These are phyloP conservation scores for Amiota minor DNA, from an alignment of 2,888 invertebrate genomes.

Conservation along the genomic window DNA sequence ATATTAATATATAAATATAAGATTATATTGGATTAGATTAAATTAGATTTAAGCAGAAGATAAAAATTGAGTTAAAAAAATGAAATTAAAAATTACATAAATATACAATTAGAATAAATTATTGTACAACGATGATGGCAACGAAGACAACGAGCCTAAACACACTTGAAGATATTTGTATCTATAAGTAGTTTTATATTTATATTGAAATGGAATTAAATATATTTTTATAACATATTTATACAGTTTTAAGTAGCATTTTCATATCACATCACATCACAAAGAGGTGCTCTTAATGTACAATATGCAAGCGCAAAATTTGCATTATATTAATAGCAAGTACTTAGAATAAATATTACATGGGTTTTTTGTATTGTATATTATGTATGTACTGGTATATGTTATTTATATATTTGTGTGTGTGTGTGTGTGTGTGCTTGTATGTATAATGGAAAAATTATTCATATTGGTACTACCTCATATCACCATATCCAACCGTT, in stretches of 20 bases:
- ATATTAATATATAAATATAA: too few species aligned
- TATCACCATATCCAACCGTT: constrained; percentile 99
- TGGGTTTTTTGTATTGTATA: constrained; percentile 29
- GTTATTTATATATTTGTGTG: not conserved
- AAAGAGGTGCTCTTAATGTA: too few species aligned
- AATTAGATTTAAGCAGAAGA: not conserved
- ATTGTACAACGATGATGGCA: constrained; percentile 22
- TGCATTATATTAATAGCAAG: too few species aligned
- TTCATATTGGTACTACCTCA: constrained; percentile 80
- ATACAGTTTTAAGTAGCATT: too few species aligned
- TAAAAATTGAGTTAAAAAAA: not conserved
- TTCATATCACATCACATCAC: too few species aligned
- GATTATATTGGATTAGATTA: too few species aligned
- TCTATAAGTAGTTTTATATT: not conserved
- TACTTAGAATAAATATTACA: not conserved
- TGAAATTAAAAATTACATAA: not conserved
- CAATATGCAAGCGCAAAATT: too few species aligned
- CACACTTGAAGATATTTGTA: not conserved
- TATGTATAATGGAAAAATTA: constrained; percentile 24
- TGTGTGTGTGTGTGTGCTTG: constrained; percentile 17
- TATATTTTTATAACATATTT: constrained; percentile 36
- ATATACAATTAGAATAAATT: constrained; percentile 20
- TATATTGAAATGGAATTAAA: constrained; percentile 1
- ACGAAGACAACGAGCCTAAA: constrained; percentile 27
- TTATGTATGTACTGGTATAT: not conserved